Percentiles rank a stretch among this genome's conserved stretches.
phyloP scores from a whole-genome alignment of 2,888 invertebrate genomes.

The Tridacna crocea region DNA sequence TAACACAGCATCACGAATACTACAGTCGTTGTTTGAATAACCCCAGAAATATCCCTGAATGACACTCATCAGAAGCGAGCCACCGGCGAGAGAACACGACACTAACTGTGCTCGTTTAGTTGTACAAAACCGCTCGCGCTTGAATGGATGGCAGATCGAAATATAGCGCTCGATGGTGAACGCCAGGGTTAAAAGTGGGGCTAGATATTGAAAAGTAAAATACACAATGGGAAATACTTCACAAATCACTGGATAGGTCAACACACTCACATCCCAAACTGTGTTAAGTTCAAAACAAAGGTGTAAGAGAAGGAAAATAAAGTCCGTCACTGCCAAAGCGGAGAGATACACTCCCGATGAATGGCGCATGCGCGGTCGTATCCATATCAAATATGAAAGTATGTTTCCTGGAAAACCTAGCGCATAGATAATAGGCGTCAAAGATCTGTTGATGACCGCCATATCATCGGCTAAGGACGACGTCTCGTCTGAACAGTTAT shows the following conservation, averaged over 20 bases:
- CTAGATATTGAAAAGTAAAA: slow-evolving; percentile 81
- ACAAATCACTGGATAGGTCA: slow-evolving; percentile 79
- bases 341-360: slow-evolving; percentile 84
- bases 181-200: slow-evolving; percentile 81
- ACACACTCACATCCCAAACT: slow-evolving; percentile 73
- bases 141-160: slow-evolving; percentile 83
- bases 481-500: slow-evolving; percentile 22
- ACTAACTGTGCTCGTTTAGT: slow-evolving; percentile 78
- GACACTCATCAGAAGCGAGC: slow-evolving; percentile 74
- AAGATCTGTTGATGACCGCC: slow-evolving; percentile 70
- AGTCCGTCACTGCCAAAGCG: slow-evolving; percentile 81
- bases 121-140: slow-evolving; percentile 80
- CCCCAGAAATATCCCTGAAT: slow-evolving; percentile 83
- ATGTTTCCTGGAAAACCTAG: slow-evolving; percentile 83
- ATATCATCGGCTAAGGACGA: slow-evolving; percentile 44
- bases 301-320: slow-evolving; percentile 80
- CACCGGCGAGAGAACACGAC: slow-evolving; percentile 69
- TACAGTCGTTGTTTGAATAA: slow-evolving; percentile 70
- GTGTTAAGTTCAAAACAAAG: slow-evolving; percentile 79
- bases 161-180: slow-evolving; percentile 84
- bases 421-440: slow-evolving; percentile 80
- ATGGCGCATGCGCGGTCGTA: slow-evolving; percentile 82
- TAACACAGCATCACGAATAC: slow-evolving; percentile 67
- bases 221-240: slow-evolving; percentile 80
- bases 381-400: slow-evolving; percentile 83